Percentiles rank a stretch among this genome's conserved stretches.
phyloP scores from a whole-genome alignment of 1,140 invertebrate species.

The Drosophila sproati region DNA sequence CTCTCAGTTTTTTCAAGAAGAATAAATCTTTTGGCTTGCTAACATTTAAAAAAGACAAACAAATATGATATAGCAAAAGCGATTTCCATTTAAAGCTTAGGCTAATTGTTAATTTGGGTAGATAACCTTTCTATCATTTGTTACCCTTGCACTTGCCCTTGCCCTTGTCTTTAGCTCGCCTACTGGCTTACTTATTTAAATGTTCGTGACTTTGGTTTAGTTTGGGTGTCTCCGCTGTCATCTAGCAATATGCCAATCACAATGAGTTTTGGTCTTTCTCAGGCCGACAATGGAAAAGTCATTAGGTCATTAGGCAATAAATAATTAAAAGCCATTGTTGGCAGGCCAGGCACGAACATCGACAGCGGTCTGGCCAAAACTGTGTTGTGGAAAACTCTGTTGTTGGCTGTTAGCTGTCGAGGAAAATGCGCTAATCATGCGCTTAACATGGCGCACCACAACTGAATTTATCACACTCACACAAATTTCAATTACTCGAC shows the following conservation, averaged over 20 bases:
- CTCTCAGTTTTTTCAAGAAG: too few relatives aligned
- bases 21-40: too few relatives aligned
- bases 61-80: too few relatives aligned
- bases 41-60: too few relatives aligned
- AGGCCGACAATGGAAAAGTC: constrained; percentile 42
- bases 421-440: constrained; percentile 56
- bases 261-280: constrained; percentile 18
- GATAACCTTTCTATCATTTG: neutral
- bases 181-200: constrained; percentile 11
- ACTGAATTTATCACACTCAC: constrained; percentile 54
- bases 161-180: neutral
- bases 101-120: neutral
- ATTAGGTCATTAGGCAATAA: constrained; percentile 61
- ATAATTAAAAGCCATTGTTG: constrained; percentile 59
- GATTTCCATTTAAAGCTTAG: neutral
- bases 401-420: constrained; percentile 18
- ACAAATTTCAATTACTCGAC: constrained; percentile 57
- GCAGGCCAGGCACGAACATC: constrained; percentile 37
- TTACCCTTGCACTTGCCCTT: neutral
- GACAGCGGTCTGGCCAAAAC: constrained; percentile 24
- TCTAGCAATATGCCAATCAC: constrained; percentile 30
- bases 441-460: constrained; percentile 49
- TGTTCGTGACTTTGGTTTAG: constrained; percentile 36
- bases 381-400: neutral
- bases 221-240: constrained; percentile 1